Evolutionary conservation across 2,888 invertebrate genomes (phyloP).

Genomic region (Blastobasis adustella): DNA sequence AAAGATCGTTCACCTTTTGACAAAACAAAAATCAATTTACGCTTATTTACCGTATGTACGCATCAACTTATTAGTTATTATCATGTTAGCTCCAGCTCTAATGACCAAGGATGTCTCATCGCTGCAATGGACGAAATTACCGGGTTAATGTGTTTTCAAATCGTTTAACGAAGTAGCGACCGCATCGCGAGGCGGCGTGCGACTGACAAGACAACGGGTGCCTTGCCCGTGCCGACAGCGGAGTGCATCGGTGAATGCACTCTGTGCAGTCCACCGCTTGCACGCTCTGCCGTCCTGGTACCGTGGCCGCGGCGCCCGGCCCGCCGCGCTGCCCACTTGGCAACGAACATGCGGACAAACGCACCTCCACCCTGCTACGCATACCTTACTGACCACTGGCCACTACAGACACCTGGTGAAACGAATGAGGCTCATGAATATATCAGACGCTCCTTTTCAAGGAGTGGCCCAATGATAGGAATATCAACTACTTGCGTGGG

Average conservation of each 20-base stretch:
- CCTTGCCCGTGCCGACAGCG: not conserved
- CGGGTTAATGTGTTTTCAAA: not conserved
- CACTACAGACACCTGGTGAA: no score
- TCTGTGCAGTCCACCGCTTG: conserved; percentile 18
- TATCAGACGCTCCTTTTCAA: no score
- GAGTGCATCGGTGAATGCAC: conserved; percentile 21
- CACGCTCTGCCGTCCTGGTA: conserved; percentile 39
- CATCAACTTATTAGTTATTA: no score
- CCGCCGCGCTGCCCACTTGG: conserved; percentile 62
- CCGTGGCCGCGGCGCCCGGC: conserved; percentile 46
- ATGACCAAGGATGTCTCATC: no score
- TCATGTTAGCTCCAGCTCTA: no score
- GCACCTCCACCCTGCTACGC: conserved; percentile 21
- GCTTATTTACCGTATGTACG: no score
- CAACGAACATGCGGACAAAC: conserved; percentile 50
- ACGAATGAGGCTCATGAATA: no score
- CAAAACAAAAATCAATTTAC: no score
- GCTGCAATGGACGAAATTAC: no score
- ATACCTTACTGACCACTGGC: conserved; percentile 28
- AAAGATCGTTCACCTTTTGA: no score
- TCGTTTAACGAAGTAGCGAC: not conserved
- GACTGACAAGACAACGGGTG: not conserved
- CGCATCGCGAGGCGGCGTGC: not conserved
- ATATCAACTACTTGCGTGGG: no score
- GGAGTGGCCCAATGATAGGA: no score